Percentiles rank a stretch among this genome's conserved stretches.
phyloP scores from a whole-genome alignment of 2,797 vertebrate species.

The Sciurus carolinensis region DNA sequence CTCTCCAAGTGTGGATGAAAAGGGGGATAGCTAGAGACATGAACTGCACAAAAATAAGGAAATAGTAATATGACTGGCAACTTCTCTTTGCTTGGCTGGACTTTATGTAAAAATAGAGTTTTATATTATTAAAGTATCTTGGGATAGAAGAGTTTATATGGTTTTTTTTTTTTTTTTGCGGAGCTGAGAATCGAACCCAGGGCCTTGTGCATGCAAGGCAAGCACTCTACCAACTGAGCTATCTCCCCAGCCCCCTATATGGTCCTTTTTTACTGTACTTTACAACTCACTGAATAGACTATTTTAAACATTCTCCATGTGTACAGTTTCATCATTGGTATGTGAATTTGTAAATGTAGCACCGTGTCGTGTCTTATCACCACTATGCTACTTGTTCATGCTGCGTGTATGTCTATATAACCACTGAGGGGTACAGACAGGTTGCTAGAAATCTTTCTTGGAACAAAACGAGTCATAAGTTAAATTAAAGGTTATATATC shows the following conservation, averaged over 20 bases:
- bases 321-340: background rate
- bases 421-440: constrained; percentile 5
- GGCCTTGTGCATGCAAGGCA: too few relatives aligned
- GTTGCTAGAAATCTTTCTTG: constrained; percentile 30
- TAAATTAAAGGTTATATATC: background rate
- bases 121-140: constrained; percentile 30
- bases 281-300: constrained; percentile 32
- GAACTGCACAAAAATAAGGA: constrained; percentile 29
- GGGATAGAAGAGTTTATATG: background rate
- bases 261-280: constrained; percentile 50
- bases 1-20: background rate
- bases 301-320: background rate
- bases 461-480: constrained; percentile 21
- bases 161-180: too few relatives aligned
- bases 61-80: background rate
- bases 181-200: too few relatives aligned
- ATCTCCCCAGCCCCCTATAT: too few relatives aligned
- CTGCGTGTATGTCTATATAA: constrained; percentile 30
- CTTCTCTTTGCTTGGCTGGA: background rate
- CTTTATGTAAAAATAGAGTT: constrained; percentile 47
- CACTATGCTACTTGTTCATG: background rate
- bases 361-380: background rate
- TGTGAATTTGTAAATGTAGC: constrained; percentile 2
- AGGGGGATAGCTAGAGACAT: background rate
- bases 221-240: too few relatives aligned